Evolutionary conservation across 2,797 vertebrate genomes (phyloP).

Genomic region (Calcarius lapponicus): DNA sequence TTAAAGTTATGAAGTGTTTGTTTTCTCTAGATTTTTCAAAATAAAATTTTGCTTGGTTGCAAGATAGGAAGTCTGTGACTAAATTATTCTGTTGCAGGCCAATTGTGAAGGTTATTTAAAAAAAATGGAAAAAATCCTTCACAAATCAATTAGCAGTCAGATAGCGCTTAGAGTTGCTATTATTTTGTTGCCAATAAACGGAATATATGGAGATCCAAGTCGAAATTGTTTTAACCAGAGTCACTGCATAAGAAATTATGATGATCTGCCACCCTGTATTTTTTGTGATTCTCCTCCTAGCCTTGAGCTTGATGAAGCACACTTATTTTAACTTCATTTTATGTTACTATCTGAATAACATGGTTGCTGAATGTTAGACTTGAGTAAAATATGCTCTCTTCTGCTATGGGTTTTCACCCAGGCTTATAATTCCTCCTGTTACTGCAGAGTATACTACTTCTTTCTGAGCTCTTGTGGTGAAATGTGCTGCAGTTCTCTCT

Average conservation of each 20-base stretch:
- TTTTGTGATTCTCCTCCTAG: not conserved
- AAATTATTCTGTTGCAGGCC: not conserved
- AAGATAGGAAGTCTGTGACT: not conserved
- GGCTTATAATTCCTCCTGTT: not conserved
- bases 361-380: not conserved
- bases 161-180: not conserved
- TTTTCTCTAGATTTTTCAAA: not conserved
- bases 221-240: not conserved
- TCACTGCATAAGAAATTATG: not conserved
- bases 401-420: not conserved
- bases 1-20: not conserved
- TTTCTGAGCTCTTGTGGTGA: not conserved
- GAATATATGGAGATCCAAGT: not conserved
- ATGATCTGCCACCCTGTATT: not conserved
- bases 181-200: not conserved
- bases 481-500: not conserved
- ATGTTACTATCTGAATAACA: not conserved
- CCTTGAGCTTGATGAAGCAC: not conserved
- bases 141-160: not conserved
- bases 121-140: not conserved
- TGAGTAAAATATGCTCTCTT: not conserved
- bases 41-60: not conserved
- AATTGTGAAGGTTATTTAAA: not conserved
- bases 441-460: not conserved
- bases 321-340: conserved; percentile 19